Evolutionary conservation across 2,113 vertebrate species (phyloP).

Genomic region (Rattus rattus): DNA sequence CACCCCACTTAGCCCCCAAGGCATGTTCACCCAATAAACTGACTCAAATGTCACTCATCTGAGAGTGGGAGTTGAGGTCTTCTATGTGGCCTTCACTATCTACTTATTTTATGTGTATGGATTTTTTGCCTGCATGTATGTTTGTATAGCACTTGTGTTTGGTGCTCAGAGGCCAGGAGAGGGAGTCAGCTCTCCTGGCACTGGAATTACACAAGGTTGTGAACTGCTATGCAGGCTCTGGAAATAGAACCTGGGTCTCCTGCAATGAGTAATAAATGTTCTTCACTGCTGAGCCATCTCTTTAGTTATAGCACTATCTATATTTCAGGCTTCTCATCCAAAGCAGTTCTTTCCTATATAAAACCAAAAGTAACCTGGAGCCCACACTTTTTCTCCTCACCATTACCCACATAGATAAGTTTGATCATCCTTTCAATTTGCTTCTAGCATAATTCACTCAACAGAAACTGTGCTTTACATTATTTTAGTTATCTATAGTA

Average conservation of each 20-base stretch:
- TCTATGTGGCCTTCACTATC: background rate
- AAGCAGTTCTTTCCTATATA: background rate
- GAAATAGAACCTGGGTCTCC: background rate
- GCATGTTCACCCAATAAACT: constrained; percentile 39
- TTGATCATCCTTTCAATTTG: constrained; percentile 47
- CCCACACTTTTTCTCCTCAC: constrained; percentile 25
- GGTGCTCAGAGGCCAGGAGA: background rate
- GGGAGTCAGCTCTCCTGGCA: background rate
- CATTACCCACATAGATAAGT: constrained; percentile 35
- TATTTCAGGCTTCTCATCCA: constrained; percentile 49
- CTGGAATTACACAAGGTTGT: background rate
- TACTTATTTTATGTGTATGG: background rate
- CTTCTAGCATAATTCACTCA: constrained; percentile 49
- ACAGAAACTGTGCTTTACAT: constrained; percentile 26
- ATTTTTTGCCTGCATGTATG: background rate
- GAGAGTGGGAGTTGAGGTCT: background rate
- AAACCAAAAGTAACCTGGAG: constrained; percentile 36
- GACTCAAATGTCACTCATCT: background rate
- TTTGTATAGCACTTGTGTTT: background rate
- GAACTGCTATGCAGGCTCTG: background rate
- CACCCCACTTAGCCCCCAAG: background rate
- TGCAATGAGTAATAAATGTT: background rate
- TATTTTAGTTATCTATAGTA: constrained; percentile 1
- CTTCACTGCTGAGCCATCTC: background rate
- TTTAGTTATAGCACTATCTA: background rate